phyloP scores from a whole-genome alignment of 2,797 vertebrate species.

The Esox lucius region DNA sequence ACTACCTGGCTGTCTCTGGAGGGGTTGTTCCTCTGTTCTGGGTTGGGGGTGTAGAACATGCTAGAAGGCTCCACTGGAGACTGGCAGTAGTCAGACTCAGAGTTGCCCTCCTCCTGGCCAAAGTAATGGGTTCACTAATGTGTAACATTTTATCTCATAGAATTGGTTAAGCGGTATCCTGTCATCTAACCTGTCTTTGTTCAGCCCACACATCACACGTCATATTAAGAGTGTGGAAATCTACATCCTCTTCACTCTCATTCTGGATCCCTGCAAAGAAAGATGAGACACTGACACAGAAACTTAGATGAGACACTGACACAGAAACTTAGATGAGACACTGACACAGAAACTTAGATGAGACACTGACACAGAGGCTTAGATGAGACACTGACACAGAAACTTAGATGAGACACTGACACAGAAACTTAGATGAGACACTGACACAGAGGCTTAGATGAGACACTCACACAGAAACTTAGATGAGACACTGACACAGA shows the following conservation, averaged over 20 bases:
- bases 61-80: conserved; percentile 34
- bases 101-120: conserved; percentile 28
- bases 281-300: background rate
- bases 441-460: too few relatives aligned
- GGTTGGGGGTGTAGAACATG: conserved; percentile 49
- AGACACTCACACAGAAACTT: too few relatives aligned
- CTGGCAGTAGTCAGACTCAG: conserved; percentile 25
- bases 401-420: too few relatives aligned
- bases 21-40: background rate
- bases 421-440: too few relatives aligned
- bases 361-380: too few relatives aligned
- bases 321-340: too few relatives aligned
- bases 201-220: conserved; percentile 6
- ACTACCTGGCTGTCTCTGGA: conserved; percentile 7
- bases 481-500: too few relatives aligned
- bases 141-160: background rate
- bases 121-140: background rate
- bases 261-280: conserved; percentile 37
- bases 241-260: conserved; percentile 44
- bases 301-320: too few relatives aligned
- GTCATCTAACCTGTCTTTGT: conserved; percentile 23
- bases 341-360: too few relatives aligned
- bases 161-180: conserved; percentile 11
- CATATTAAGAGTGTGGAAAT: conserved; percentile 40
- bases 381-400: too few relatives aligned